Evolutionary conservation across 1,140 invertebrate genomes (phyloP).

Genomic region (Drosophila subpulchrella): DNA sequence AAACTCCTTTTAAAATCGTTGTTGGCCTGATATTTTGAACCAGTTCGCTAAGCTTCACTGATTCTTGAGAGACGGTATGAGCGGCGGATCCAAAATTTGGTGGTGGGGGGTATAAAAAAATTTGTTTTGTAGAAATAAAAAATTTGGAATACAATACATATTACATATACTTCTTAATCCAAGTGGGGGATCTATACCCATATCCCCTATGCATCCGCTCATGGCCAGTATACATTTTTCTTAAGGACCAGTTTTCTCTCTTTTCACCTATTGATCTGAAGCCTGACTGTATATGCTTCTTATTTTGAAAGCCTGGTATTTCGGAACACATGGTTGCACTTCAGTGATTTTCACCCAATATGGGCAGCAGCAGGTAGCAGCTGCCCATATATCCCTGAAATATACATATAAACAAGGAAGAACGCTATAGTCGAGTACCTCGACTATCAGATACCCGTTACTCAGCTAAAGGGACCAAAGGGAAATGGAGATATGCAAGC

Average conservation of each 20-base stretch:
- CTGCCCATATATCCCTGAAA: background rate
- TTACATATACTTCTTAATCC: no score
- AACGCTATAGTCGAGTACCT: no score
- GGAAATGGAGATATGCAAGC: no score
- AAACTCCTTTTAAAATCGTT: background rate
- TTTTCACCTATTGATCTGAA: background rate
- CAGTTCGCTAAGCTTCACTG: background rate
- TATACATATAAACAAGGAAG: no score
- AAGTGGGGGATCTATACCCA: no score
- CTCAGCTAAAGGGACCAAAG: no score
- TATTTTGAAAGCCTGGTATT: slow-evolving; percentile 14
- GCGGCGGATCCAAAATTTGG: no score
- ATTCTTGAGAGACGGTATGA: background rate
- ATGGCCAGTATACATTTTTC: background rate
- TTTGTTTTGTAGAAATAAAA: no score
- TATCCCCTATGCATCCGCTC: no score
- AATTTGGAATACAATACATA: no score
- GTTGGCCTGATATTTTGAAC: background rate
- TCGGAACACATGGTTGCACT: slow-evolving; percentile 7
- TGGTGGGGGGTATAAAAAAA: no score
- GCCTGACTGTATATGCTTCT: background rate
- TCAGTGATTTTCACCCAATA: slow-evolving; percentile 6
- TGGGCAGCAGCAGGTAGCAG: background rate
- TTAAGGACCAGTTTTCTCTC: background rate
- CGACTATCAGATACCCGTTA: no score